phyloP scores from a whole-genome alignment of 2,888 invertebrate species.

The Trichopoda pennipes region DNA sequence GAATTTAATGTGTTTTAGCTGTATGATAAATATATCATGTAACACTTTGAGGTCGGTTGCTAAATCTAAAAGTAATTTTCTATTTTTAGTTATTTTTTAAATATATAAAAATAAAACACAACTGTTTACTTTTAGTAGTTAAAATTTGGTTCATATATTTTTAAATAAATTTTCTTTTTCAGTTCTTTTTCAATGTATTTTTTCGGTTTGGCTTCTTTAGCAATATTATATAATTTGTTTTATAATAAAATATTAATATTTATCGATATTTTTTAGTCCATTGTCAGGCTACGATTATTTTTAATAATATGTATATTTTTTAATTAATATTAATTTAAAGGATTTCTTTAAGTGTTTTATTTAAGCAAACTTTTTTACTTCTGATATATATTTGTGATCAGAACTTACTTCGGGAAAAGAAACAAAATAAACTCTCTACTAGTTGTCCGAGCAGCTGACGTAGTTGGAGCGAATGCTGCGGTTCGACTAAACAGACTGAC shows the following conservation, averaged over 20 bases:
- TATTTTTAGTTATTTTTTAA: constrained; percentile 70
- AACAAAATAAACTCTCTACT: constrained; percentile 81
- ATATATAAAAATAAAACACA: constrained; percentile 30
- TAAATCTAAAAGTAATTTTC: constrained; percentile 67
- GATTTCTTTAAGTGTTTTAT: constrained; percentile 51
- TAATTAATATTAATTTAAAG: constrained; percentile 43
- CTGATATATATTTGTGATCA: constrained; percentile 67
- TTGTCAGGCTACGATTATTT: neutral
- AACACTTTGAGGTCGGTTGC: constrained; percentile 74
- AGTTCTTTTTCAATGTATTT: constrained; percentile 20
- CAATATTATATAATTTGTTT: constrained; percentile 60
- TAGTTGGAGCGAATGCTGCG: constrained; percentile 82
- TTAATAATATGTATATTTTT: constrained; percentile 32
- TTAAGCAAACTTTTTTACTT: constrained; percentile 46
- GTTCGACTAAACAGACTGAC: constrained; percentile 82
- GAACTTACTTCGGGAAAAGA: constrained; percentile 82
- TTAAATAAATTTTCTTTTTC: constrained; percentile 8
- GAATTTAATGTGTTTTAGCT: constrained; percentile 45
- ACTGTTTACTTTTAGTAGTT: constrained; percentile 1
- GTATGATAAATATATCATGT: constrained; percentile 72
- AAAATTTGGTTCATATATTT: neutral
- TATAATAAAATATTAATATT: constrained; percentile 18
- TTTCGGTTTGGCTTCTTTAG: constrained; percentile 24
- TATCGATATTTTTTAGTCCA: constrained; percentile 39
- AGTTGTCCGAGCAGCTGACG: constrained; percentile 82